A percentile compares a stretch with the other conserved stretches of the same genome.
These are phyloP conservation scores for Alexandromys fortis DNA, from an alignment of 2,113 vertebrate species.

Conservation along the genomic window DNA sequence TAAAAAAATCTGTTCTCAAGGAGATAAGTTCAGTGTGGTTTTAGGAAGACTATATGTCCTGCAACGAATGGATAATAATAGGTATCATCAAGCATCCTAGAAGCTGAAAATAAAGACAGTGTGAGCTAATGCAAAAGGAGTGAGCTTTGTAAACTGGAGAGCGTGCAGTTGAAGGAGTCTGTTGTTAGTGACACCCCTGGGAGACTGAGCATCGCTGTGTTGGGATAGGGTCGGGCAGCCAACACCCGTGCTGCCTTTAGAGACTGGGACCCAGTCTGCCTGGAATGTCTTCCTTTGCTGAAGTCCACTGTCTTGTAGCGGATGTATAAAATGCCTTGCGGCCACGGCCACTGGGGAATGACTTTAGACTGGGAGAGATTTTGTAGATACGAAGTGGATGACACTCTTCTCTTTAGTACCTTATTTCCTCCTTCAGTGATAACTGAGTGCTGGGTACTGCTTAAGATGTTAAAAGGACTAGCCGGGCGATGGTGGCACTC, in stretches of 20 bases:
- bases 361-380: not conserved
- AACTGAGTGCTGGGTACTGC: not conserved
- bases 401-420: conserved; percentile 24
- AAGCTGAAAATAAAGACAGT: not conserved
- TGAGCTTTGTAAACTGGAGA: not conserved
- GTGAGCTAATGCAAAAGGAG: not conserved
- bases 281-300: not conserved
- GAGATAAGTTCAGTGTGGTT: not conserved
- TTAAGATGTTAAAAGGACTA: conserved; percentile 21
- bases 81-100: not conserved
- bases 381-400: not conserved
- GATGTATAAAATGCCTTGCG: not conserved
- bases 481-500: no score
- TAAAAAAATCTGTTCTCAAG: not conserved
- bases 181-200: not conserved
- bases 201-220: not conserved
- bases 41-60: not conserved
- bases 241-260: not conserved
- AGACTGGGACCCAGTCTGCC: not conserved
- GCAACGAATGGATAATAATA: not conserved
- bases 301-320: not conserved
- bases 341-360: not conserved
- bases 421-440: not conserved
- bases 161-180: not conserved
- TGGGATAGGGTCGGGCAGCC: not conserved